Evolutionary conservation across 2,113 vertebrate species (phyloP), one percentile per base, ranked within the genome.

Genomic region (Podarcis muralis): DNA sequence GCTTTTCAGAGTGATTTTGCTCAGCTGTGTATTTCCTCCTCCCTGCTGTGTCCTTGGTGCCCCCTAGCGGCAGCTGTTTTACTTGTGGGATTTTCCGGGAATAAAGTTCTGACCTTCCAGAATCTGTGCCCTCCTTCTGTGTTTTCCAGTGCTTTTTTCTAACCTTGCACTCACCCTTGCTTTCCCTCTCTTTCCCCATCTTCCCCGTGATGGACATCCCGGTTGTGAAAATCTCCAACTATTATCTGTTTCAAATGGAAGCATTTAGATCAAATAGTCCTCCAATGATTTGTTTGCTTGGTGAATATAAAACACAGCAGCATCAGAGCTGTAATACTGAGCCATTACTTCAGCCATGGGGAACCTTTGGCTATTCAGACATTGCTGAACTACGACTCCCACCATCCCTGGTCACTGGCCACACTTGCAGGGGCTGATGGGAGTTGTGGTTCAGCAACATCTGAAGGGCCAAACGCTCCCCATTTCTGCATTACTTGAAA

Each of bases 301-400:
- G 27, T 43, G 81, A 83, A n/a, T 32, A 2, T 32, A 48, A 53
- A 30, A 53, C 1, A 30, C 6, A 57, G 77, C 77, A 30, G 62
- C 35, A 23, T 0, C 0, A 12, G 12, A n/a, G 37, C 15, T 5
- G n/a, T 20, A 71, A 27, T 43, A 0, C 30, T 12, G 35, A 20
- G 68, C 66, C 2, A 2, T 37, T 62, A 66, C 23, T 40, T 25
- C 15, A 32, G 62, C 48, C 48, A 53, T 53, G 48, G 9, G 48
- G 48, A 53, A 53, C 48, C 48, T 53, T 53, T 53, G 48, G 48
- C 48, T 53, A 53, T 53, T 53, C 48, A 53, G 48, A 53, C 48
- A 0, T 53, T 3, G 48, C 48, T 53, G 48, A 53, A 53, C 48
- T 53, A 53, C 48, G 48, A 12, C 48, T 53, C 48, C 48, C 48